These are phyloP conservation scores for Enteromius viviparus DNA, from an alignment of 2,797 vertebrate genomes.

Conservation along the genomic window DNA sequence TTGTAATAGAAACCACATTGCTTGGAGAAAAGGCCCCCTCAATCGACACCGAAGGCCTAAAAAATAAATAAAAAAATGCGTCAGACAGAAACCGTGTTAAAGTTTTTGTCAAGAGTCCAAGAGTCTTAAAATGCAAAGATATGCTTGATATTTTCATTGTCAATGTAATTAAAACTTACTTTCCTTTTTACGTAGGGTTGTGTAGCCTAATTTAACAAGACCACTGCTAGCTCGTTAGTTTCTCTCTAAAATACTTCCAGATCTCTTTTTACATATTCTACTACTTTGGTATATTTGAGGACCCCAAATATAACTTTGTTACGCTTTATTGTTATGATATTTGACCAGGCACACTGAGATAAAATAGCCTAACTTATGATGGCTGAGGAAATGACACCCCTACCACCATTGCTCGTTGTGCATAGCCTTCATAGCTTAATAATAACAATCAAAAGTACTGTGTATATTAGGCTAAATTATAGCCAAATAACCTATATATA, in stretches of 20 bases:
- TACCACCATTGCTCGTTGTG: neutral
- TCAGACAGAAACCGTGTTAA: conserved; percentile 2
- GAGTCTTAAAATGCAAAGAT: neutral
- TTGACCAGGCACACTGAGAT: neutral
- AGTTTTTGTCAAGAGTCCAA: conserved; percentile 17
- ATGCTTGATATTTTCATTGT: neutral
- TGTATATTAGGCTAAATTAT: neutral
- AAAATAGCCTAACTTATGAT: neutral
- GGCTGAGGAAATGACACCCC: neutral
- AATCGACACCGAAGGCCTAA: conserved; percentile 60
- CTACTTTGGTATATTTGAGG: neutral
- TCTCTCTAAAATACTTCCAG: conserved; percentile 2
- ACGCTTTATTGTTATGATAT: neutral
- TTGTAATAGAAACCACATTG: conserved; percentile 77
- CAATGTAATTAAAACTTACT: neutral
- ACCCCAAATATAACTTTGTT: neutral
- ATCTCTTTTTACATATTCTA: neutral
- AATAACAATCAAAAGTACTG: neutral
- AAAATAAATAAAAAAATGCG: conserved; percentile 47
- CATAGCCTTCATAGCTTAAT: no score
- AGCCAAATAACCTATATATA: neutral
- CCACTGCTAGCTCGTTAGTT: neutral
- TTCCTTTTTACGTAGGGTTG: neutral
- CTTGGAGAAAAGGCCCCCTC: conserved; percentile 60
- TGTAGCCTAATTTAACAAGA: conserved; percentile 21